These are phyloP conservation scores for Novumbra hubbsi DNA, from an alignment of 2,797 vertebrate species.

Conservation along the genomic window DNA sequence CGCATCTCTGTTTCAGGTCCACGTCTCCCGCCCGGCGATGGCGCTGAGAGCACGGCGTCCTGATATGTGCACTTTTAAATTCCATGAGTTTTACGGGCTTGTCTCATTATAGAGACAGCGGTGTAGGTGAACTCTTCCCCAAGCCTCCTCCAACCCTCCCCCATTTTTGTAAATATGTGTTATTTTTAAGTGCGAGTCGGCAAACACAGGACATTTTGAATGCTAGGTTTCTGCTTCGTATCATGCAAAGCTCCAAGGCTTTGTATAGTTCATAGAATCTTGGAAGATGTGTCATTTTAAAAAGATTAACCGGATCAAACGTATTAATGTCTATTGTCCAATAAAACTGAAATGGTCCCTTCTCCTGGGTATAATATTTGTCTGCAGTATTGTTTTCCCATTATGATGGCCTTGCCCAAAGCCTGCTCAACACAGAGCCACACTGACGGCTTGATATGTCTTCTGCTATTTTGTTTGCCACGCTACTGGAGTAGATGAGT, in stretches of 20 bases:
- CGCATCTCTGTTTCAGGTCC: constrained; percentile 90
- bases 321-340: constrained; percentile 77
- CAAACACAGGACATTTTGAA: constrained; percentile 77
- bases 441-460: too few relatives aligned
- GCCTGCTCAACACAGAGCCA: too few relatives aligned
- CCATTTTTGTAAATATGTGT: constrained; percentile 93
- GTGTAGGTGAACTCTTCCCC: constrained; percentile 87
- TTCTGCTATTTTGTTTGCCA: too few relatives aligned
- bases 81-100: constrained; percentile 99
- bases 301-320: constrained; percentile 53
- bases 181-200: constrained; percentile 86
- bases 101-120: constrained; percentile 99
- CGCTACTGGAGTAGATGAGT: too few relatives aligned
- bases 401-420: too few relatives aligned
- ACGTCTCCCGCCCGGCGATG: constrained; percentile 88
- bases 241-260: constrained; percentile 77
- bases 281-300: constrained; percentile 74
- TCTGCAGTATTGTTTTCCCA: too few relatives aligned
- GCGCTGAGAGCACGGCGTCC: constrained; percentile 81
- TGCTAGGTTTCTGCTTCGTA: constrained; percentile 84
- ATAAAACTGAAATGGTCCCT: constrained; percentile 72
- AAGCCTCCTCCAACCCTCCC: constrained; percentile 33
- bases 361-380: constrained; percentile 31
- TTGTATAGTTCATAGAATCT: constrained; percentile 71
- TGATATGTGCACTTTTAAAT: constrained; percentile 90